phyloP scores from a whole-genome alignment of 2,113 vertebrate species.

The Manacus vitellinus region DNA sequence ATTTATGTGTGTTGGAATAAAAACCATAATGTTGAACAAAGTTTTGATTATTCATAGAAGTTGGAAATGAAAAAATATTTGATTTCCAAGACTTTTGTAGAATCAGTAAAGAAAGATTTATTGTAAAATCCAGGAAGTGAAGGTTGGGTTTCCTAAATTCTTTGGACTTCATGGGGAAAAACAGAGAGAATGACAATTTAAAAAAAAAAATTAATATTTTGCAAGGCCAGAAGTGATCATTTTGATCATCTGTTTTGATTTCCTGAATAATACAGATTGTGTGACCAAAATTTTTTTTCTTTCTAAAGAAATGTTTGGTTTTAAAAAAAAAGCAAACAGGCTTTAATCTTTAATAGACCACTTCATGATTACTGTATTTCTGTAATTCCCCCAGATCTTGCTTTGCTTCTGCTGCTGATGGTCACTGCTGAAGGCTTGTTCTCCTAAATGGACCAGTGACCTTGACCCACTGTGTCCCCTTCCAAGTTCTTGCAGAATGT shows the following conservation, averaged over 20 bases:
- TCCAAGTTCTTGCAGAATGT: background rate
- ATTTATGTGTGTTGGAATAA: slow-evolving; percentile 53
- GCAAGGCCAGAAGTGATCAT: background rate
- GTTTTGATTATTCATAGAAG: slow-evolving; percentile 51
- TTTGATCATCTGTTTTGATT: background rate
- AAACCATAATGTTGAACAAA: slow-evolving; percentile 1
- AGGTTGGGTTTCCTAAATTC: background rate
- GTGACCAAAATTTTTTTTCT: rapidly evolving
- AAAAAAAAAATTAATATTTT: background rate
- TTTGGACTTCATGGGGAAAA: background rate
- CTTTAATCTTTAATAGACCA: background rate
- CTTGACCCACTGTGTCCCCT: background rate
- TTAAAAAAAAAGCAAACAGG: background rate
- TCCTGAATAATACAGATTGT: background rate
- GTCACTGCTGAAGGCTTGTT: background rate
- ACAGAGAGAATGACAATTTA: background rate
- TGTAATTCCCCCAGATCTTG: background rate
- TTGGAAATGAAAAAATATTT: slow-evolving; percentile 4
- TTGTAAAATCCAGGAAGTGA: background rate
- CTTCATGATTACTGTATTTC: background rate
- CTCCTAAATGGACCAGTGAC: background rate
- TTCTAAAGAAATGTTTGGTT: background rate
- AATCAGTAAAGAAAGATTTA: background rate
- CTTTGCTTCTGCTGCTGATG: background rate
- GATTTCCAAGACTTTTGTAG: slow-evolving; percentile 17